Conservation (phyloP, 2,888 invertebrate genomes). For the Synanthedon myopaeformis region DNA sequence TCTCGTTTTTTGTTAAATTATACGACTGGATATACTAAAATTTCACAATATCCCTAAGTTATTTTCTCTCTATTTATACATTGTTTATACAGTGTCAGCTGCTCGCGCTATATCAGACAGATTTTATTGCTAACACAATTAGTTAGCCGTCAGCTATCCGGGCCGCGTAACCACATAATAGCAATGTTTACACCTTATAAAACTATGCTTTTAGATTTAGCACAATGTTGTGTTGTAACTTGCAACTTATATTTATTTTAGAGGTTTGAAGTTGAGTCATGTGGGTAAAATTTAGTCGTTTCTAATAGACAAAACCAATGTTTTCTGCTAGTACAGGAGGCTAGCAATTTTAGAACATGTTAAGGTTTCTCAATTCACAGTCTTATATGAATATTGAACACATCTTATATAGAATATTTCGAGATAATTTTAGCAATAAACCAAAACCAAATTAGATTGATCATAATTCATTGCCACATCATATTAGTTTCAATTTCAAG, state of each 20-base stretch:
- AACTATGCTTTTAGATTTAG: background rate
- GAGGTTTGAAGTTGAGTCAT: too few relatives aligned
- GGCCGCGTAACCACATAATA: constrained; percentile 25
- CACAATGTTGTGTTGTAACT: background rate
- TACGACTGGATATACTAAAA: background rate
- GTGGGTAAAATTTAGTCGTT: too few relatives aligned
- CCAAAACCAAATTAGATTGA: background rate
- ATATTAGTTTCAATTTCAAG: background rate
- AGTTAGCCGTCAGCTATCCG: constrained; percentile 24
- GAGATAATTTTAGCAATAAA: background rate
- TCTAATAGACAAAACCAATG: too few relatives aligned
- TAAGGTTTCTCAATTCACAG: too few relatives aligned
- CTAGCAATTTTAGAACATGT: too few relatives aligned
- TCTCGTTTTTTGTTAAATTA: too few relatives aligned
- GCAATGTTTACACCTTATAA: constrained; percentile 19
- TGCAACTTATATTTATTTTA: too few relatives aligned
- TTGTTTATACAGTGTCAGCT: constrained; percentile 20
- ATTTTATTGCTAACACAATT: constrained; percentile 29
- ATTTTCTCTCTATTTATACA: background rate
- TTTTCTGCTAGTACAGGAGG: too few relatives aligned
- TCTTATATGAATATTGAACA: too few relatives aligned
- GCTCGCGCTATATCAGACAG: constrained; percentile 31
- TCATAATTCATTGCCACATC: background rate
- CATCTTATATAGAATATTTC: background rate
- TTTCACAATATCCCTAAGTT: background rate